Evolutionary conservation across 1,140 invertebrate genomes (phyloP).

Genomic region (Metopolophium dirhodum): DNA sequence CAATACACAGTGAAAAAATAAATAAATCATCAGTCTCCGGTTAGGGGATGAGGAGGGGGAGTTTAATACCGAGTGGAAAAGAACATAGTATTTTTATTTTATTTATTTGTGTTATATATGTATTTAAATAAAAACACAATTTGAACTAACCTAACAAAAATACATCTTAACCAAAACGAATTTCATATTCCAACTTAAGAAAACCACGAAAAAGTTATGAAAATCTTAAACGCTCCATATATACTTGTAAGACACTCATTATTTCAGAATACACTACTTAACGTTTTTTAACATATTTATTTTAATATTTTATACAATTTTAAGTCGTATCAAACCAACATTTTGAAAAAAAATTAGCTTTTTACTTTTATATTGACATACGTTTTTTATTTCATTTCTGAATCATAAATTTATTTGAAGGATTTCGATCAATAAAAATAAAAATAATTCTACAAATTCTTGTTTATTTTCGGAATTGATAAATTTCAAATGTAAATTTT

Average conservation of each 20-base stretch:
- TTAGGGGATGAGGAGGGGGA: neutral
- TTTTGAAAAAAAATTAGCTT: too few species aligned
- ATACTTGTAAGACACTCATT: neutral
- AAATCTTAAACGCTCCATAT: neutral
- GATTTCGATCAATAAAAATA: too few species aligned
- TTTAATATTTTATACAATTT: neutral
- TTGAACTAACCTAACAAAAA: neutral
- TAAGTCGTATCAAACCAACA: too few species aligned
- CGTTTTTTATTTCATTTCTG: too few species aligned
- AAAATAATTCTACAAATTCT: too few species aligned
- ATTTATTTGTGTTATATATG: neutral
- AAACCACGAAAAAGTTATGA: neutral
- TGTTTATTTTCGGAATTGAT: too few species aligned
- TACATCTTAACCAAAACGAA: neutral
- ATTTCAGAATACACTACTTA: neutral
- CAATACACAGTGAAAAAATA: constrained; percentile 51
- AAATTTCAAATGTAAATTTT: too few species aligned
- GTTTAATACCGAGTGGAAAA: neutral
- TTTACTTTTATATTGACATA: too few species aligned
- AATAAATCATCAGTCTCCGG: constrained; percentile 37
- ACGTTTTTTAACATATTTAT: neutral
- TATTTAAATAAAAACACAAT: neutral
- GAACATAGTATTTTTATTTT: neutral
- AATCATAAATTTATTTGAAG: too few species aligned
- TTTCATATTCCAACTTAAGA: neutral